Evolutionary conservation across 2,113 vertebrate genomes (phyloP).

Genomic region (Empidonax alnorum): DNA sequence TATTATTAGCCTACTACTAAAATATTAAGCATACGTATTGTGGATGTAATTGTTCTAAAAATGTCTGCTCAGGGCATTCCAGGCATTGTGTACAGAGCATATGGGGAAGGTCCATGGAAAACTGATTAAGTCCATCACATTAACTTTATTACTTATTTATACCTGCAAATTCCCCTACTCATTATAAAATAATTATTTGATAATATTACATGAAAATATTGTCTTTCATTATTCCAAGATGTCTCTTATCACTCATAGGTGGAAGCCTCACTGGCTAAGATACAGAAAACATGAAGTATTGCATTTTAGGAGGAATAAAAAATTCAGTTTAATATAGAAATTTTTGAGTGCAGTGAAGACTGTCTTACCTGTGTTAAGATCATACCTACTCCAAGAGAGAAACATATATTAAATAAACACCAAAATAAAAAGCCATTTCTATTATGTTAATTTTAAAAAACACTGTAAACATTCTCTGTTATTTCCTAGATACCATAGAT

Average conservation of each 20-base stretch:
- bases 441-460: neutral
- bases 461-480: neutral
- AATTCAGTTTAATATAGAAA: neutral
- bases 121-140: neutral
- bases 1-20: neutral
- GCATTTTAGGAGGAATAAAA: neutral
- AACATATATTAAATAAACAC: neutral
- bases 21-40: neutral
- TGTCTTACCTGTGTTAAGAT: neutral
- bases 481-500: neutral
- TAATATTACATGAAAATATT: neutral
- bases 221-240: neutral
- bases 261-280: neutral
- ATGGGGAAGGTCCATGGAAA: neutral
- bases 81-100: neutral
- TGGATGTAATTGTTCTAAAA: neutral
- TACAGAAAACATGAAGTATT: neutral
- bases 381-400: neutral
- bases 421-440: neutral
- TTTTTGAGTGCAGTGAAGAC: neutral
- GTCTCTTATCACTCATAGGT: neutral
- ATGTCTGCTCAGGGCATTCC: neutral
- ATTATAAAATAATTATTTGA: neutral
- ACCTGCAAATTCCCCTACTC: neutral
- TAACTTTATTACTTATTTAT: neutral